phyloP scores from a whole-genome alignment of 1,140 invertebrate genomes.

The Drosophila rufa region DNA sequence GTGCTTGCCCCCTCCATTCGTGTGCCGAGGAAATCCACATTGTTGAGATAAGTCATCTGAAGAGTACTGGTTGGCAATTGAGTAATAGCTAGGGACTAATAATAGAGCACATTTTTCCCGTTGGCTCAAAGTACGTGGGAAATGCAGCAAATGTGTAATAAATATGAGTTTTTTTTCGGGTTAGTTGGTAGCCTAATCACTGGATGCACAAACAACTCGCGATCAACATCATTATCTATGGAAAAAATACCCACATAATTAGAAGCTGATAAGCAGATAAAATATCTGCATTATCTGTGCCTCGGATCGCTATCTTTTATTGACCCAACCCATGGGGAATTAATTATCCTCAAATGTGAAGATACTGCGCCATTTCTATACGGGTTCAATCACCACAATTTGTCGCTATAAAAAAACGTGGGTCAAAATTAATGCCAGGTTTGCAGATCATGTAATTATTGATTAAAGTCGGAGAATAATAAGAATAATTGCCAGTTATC shows the following conservation, averaged over 20 bases:
- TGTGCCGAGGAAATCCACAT: constrained; percentile 20
- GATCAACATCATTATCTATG: constrained; percentile 15
- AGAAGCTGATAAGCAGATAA: constrained; percentile 24
- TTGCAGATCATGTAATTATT: constrained; percentile 12
- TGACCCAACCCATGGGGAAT: constrained; percentile 6
- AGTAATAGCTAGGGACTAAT: constrained; percentile 13
- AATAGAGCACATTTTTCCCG: not conserved
- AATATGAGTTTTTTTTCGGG: not conserved
- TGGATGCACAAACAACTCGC: constrained; percentile 18
- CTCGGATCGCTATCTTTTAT: constrained; percentile 18
- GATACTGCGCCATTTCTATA: constrained; percentile 26
- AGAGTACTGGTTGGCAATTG: constrained; percentile 7
- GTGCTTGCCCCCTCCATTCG: constrained; percentile 5
- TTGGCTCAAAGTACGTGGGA: constrained; percentile 41
- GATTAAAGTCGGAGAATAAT: constrained; percentile 5
- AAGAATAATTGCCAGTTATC: constrained; percentile 14
- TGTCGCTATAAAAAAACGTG: constrained; percentile 6
- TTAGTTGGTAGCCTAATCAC: constrained; percentile 47
- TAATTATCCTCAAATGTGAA: constrained; percentile 7
- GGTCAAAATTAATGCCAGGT: not conserved
- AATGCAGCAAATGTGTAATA: constrained; percentile 23
- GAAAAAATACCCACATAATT: constrained; percentile 40
- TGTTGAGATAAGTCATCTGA: constrained; percentile 24
- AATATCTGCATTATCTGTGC: constrained; percentile 26
- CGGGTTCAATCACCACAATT: constrained; percentile 24